Evolutionary conservation across 2,888 invertebrate species (phyloP).

Genomic region (Pharmacophagus antenor): DNA sequence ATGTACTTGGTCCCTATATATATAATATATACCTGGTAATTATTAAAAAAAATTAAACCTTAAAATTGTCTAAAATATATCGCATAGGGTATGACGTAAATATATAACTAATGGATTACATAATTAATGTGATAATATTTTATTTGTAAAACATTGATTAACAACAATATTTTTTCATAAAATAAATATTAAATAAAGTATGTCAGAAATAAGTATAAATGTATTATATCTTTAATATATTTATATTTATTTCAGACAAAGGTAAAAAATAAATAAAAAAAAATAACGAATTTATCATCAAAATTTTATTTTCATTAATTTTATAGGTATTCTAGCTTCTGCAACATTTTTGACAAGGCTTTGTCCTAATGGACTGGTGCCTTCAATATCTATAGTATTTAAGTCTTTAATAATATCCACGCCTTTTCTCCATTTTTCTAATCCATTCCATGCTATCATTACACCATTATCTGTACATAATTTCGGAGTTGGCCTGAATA

Average conservation of each 20-base stretch:
- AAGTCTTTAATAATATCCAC: slow-evolving; percentile 80
- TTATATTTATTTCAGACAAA: background rate
- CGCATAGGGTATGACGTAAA: too few species aligned
- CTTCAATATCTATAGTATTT: slow-evolving; percentile 82
- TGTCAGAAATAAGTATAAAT: too few species aligned
- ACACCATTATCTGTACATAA: slow-evolving; percentile 98
- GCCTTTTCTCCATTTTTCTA: slow-evolving; percentile 86
- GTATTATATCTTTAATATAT: too few species aligned
- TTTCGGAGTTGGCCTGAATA: slow-evolving; percentile 88
- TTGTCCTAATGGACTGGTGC: slow-evolving; percentile 83
- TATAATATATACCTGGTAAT: too few species aligned
- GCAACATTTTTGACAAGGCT: slow-evolving; percentile 81
- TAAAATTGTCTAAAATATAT: too few species aligned
- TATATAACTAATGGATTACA: too few species aligned
- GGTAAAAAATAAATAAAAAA: background rate
- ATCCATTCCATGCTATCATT: slow-evolving; percentile 99
- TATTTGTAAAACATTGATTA: too few species aligned
- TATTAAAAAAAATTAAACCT: too few species aligned
- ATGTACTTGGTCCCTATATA: too few species aligned
- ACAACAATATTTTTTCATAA: too few species aligned
- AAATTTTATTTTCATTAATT: slow-evolving; percentile 62
- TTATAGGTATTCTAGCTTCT: slow-evolving; percentile 73
- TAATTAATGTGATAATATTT: too few species aligned
- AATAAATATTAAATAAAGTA: too few species aligned
- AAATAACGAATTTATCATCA: slow-evolving; percentile 5